These are phyloP conservation scores for Tromatobia lineatoria DNA, from an alignment of 2,888 invertebrate genomes.

Conservation along the genomic window DNA sequence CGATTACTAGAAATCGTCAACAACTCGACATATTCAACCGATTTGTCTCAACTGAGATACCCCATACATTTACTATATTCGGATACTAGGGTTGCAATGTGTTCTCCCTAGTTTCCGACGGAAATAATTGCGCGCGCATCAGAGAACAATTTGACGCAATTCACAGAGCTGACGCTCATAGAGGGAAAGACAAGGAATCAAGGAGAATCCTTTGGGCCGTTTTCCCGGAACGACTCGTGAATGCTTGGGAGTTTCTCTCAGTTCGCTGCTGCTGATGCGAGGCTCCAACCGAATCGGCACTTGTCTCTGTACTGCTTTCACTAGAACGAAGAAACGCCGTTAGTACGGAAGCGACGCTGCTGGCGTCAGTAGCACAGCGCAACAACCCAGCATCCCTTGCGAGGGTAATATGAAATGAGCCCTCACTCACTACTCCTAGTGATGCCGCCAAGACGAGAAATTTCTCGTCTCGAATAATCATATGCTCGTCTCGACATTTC, in stretches of 20 bases:
- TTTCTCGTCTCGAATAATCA: too few species aligned
- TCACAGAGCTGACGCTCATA: slow-evolving; percentile 51
- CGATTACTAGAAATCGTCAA: too few species aligned
- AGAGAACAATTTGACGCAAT: slow-evolving; percentile 68
- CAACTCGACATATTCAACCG: neutral
- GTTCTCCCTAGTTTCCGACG: slow-evolving; percentile 61
- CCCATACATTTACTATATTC: neutral
- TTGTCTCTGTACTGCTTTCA: slow-evolving; percentile 36
- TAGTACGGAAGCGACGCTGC: slow-evolving; percentile 12
- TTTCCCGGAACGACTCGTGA: neutral
- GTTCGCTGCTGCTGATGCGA: slow-evolving; percentile 52
- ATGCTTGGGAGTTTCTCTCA: slow-evolving; percentile 45
- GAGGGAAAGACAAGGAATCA: slow-evolving; percentile 18
- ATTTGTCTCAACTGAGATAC: neutral
- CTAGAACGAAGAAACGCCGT: slow-evolving; percentile 35
- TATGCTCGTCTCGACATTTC: too few species aligned
- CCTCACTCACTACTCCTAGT: slow-evolving; percentile 29
- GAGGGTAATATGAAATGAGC: slow-evolving; percentile 55
- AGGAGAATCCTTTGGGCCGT: slow-evolving; percentile 26
- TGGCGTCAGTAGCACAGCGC: slow-evolving; percentile 22
- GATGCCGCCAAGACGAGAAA: too few species aligned
- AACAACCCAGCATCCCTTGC: slow-evolving; percentile 31
- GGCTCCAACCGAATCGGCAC: slow-evolving; percentile 43
- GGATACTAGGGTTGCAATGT: slow-evolving; percentile 25
- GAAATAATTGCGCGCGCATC: slow-evolving; percentile 69